These are phyloP conservation scores for Ailuropoda melanoleuca DNA, from an alignment of 2,113 vertebrate species.

Conservation along the genomic window DNA sequence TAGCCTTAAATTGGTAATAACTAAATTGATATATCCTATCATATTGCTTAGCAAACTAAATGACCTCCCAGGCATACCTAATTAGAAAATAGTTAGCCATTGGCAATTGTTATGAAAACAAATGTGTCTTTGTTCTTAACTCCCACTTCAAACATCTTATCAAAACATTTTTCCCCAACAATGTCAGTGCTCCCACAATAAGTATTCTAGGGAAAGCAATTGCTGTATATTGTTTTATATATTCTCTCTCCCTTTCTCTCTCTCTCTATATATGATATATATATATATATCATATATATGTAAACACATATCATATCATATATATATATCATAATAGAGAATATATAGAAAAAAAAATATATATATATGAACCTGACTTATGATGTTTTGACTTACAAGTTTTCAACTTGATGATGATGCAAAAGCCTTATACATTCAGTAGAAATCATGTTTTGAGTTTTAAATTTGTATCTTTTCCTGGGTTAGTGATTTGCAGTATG, in stretches of 20 bases:
- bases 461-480: neutral
- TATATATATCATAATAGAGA: neutral
- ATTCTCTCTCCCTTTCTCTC: neutral
- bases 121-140: neutral
- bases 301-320: neutral
- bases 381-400: neutral
- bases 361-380: neutral
- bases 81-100: neutral
- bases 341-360: neutral
- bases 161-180: neutral
- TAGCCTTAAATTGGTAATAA: neutral
- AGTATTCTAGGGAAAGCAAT: neutral
- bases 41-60: conserved; percentile 25
- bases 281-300: neutral
- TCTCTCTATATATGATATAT: neutral
- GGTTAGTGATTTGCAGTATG: neutral
- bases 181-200: neutral
- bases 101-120: neutral
- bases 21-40: neutral
- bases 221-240: neutral
- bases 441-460: neutral
- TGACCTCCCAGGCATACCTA: neutral
- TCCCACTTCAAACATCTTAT: neutral
- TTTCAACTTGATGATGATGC: neutral
- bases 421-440: neutral